Evolutionary conservation across 2,113 vertebrate species (phyloP).

Genomic region (Anas platyrhynchos): DNA sequence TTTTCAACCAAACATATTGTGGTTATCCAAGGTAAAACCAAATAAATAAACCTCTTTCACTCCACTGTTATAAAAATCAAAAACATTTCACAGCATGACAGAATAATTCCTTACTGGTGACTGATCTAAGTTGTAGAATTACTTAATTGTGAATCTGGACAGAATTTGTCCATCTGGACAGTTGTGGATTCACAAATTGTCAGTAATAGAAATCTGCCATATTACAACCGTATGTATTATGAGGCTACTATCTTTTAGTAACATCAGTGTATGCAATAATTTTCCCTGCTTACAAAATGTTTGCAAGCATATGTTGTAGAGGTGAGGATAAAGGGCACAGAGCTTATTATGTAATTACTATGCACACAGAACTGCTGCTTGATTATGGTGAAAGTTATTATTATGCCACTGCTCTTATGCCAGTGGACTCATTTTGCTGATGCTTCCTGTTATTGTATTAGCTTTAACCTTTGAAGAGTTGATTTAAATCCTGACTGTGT

Average conservation of each 20-base stretch:
- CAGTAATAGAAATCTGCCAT: rapidly evolving
- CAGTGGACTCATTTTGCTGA: not conserved
- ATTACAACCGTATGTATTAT: rapidly evolving
- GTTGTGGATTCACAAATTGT: not conserved
- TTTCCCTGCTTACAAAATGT: not conserved
- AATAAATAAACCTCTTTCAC: not conserved
- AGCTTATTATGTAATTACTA: not conserved
- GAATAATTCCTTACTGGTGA: not conserved
- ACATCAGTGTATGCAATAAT: not conserved
- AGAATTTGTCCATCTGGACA: not conserved
- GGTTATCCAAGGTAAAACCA: not conserved
- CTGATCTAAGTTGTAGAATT: not conserved
- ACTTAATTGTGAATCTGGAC: not conserved
- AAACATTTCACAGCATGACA: rapidly evolving
- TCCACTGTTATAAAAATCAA: not conserved
- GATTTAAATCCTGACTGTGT: not conserved
- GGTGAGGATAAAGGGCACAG: not conserved
- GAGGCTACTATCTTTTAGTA: not conserved
- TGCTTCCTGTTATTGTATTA: not conserved
- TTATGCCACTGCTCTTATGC: not conserved
- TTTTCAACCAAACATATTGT: not conserved
- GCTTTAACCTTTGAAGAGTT: not conserved
- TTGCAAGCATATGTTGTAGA: not conserved
- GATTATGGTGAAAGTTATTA: not conserved
- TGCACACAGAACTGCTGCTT: not conserved